A percentile compares a stretch with the other conserved stretches of the same genome.
Evolutionary conservation across 1,140 invertebrate species (phyloP).

Genomic region (Drosophila willistoni): DNA sequence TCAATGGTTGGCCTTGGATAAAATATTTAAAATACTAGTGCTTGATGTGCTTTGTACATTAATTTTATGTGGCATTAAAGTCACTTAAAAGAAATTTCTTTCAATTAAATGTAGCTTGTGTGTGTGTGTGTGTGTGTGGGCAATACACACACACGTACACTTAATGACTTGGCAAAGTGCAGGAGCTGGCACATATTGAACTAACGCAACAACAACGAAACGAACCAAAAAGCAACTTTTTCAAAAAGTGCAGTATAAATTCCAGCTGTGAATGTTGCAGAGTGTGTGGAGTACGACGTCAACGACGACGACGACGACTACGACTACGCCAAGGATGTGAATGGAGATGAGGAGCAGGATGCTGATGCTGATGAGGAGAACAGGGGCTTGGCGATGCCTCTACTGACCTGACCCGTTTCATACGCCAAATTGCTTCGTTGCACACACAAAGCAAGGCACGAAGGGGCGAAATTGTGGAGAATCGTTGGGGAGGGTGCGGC

Average conservation of each 20-base stretch:
- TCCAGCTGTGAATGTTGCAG: slow-evolving; percentile 44
- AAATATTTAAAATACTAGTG: slow-evolving; percentile 17
- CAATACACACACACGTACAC: slow-evolving; percentile 44
- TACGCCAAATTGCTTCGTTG: slow-evolving; percentile 78
- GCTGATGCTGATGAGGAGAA: slow-evolving; percentile 11
- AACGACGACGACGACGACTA: background rate
- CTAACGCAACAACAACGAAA: slow-evolving; percentile 56
- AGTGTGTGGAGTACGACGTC: slow-evolving; percentile 1
- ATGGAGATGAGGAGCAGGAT: slow-evolving; percentile 2
- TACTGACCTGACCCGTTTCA: slow-evolving; percentile 76
- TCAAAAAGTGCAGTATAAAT: slow-evolving; percentile 69
- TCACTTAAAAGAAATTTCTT: slow-evolving; percentile 69
- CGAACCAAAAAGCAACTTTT: slow-evolving; percentile 47
- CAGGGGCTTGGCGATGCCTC: slow-evolving; percentile 1
- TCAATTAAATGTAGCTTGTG: slow-evolving; percentile 74
- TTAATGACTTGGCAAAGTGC: slow-evolving; percentile 74
- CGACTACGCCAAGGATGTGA: slow-evolving; percentile 13
- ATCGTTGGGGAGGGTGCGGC: background rate
- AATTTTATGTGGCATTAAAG: slow-evolving; percentile 47
- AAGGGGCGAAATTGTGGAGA: background rate
- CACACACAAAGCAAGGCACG: slow-evolving; percentile 61
- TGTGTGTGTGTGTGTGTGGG: slow-evolving; percentile 18
- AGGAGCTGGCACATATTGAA: slow-evolving; percentile 64
- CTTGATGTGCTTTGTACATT: slow-evolving; percentile 13
- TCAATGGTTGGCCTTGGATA: slow-evolving; percentile 3